Evolutionary conservation across 2,113 vertebrate species (phyloP).

Genomic region (Dasypus novemcinctus): DNA sequence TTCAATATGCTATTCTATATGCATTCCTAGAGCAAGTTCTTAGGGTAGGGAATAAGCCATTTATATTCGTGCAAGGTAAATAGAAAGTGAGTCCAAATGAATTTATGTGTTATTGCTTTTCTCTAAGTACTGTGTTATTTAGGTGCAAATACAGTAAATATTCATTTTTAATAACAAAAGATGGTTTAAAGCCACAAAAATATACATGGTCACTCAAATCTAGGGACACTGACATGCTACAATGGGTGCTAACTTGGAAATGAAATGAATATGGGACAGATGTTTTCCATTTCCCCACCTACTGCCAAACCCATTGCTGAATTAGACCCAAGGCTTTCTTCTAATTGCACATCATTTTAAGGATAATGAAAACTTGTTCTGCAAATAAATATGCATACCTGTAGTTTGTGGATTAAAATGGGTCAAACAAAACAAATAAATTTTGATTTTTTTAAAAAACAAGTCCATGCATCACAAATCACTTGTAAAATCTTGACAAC

Average conservation of each 20-base stretch:
- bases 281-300: neutral
- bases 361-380: slow-evolving; percentile 17
- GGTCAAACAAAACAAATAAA: slow-evolving; percentile 40
- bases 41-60: slow-evolving; percentile 48
- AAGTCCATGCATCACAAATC: neutral
- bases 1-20: slow-evolving; percentile 44
- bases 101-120: slow-evolving; percentile 48
- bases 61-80: slow-evolving; percentile 63
- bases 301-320: neutral
- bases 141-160: slow-evolving; percentile 37
- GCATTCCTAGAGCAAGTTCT: slow-evolving; percentile 27
- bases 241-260: slow-evolving; percentile 51
- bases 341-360: slow-evolving; percentile 39
- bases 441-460: slow-evolving; percentile 49
- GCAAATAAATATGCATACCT: slow-evolving; percentile 52
- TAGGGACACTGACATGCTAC: neutral
- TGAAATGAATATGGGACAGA: slow-evolving; percentile 28
- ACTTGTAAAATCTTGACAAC: slow-evolving; percentile 44
- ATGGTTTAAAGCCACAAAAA: slow-evolving; percentile 53
- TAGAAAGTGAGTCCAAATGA: slow-evolving; percentile 60
- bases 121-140: slow-evolving; percentile 48
- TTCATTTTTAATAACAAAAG: slow-evolving; percentile 74
- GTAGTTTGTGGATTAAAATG: slow-evolving; percentile 28
- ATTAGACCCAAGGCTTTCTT: slow-evolving; percentile 17
- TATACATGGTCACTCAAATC: neutral